Base-by-base conservation (phyloP, 2,888 invertebrate species). In the Hylaea fasciaria region DNA sequence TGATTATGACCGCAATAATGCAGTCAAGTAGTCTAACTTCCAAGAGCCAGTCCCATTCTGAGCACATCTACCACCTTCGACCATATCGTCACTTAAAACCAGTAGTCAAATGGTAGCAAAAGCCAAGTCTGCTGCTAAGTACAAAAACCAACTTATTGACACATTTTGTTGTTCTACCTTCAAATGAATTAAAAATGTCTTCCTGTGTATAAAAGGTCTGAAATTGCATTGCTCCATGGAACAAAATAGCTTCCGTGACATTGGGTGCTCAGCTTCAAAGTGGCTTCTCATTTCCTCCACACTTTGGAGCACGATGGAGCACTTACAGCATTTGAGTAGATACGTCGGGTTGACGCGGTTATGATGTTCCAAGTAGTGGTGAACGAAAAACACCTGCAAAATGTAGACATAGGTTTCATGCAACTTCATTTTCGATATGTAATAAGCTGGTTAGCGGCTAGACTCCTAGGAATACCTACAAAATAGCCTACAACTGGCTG, bases 101-200 rank as follows among this genome's bases (percentile, higher is more conserved):
- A n/a, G n/a, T n/a, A n/a, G n/a, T n/a, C n/a, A n/a, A n/a, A n/a
- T n/a, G n/a, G n/a, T n/a, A n/a, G n/a, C n/a, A n/a, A n/a, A n/a
- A n/a, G n/a, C n/a, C n/a, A n/a, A n/a, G n/a, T n/a, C n/a, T n/a
- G n/a, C n/a, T n/a, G n/a, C n/a, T n/a, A n/a, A n/a, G n/a, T n/a
- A n/a, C n/a, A n/a, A n/a, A n/a, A n/a, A n/a, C n/a, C n/a, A n/a
- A n/a, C n/a, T n/a, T n/a, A n/a, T n/a, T n/a, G n/a, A n/a, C n/a
- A n/a, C n/a, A n/a, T n/a, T n/a, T n/a, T 22, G 22, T 22, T 2
- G 22, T 22, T 22, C 72, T 71, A 92, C 92, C 87, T 86, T 87
- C 10, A 91, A 73, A 82, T 93, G 93, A 16, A 89, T 68, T 64
- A 86, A 86, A 48, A 93, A 87, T 0, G 92, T 90, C 65, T 91